Base-by-base conservation (phyloP, 2,113 vertebrate genomes). In the Pelvicachromis taeniatus region DNA sequence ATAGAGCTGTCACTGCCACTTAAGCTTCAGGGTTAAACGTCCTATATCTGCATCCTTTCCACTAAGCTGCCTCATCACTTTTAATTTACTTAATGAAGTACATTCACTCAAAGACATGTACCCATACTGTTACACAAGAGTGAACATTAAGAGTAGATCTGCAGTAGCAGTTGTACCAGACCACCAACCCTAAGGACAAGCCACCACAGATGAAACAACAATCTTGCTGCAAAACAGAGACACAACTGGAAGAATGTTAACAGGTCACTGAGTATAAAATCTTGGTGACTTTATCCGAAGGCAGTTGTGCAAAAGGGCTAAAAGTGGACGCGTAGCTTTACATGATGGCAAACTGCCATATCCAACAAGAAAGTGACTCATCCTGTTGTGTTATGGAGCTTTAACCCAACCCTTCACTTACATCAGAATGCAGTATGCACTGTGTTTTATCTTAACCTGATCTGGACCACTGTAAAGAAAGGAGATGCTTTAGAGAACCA, bases 41-140 rank as follows among this genome's bases (percentile, higher is more conserved):
- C 68, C 56, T 81, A 78, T n/a, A 53, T 48, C 85, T 70, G 77
- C 82, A 63, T 82, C 55, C 52, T 53, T 87, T 84, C 85, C 38
- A 85, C 86, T 86, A 81, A 83, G 79, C 65, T 77, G 45, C 33
- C 86, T 94, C 80, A 77, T 92, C 75, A 85, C 58, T 56, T 75
- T n/a, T 92, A 92, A 95, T 94, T 90, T 78, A 90, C 78, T 93
- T 94, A 92, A 93, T 93, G 84, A 93, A 83, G 83, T 73, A 79
- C 16, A 42, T 21, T 87, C 61, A 56, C 26, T 75, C 55, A 12
- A 52, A 87, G 81, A 85, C 70, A 65, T 82, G 83, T 78, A 53
- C 33, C 48, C 45, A 33, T 70, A 35, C 85, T 53, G 40, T 33
- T 50, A 86, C 35, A 82, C 19, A 4, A 77, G 81, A 73, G 40